Evolutionary conservation across 1,140 invertebrate species (phyloP).

Genomic region (Brachionus manjavacas): DNA sequence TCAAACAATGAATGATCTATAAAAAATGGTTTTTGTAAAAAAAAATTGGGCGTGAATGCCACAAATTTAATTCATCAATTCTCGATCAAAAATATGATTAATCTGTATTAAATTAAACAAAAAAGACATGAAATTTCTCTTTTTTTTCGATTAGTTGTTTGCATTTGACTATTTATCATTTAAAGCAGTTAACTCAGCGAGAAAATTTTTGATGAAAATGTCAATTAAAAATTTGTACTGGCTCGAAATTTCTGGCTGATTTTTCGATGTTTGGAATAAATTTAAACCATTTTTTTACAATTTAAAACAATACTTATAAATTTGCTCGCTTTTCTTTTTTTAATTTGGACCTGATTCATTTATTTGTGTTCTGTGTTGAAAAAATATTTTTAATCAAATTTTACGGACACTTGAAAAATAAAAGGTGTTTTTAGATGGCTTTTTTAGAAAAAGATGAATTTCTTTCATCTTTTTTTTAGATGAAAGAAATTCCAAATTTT

Average conservation of each 20-base stretch:
- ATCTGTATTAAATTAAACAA: neutral
- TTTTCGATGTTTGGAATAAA: neutral
- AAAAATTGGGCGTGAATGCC: neutral
- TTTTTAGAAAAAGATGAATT: no score
- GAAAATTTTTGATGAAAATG: no score
- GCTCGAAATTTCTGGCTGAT: no score
- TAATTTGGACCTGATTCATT: neutral
- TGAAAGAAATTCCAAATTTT: neutral
- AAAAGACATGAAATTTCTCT: neutral
- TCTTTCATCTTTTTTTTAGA: no score
- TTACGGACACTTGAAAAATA: neutral
- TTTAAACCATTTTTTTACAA: neutral
- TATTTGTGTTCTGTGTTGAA: neutral
- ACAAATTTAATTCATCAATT: neutral
- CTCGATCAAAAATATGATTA: neutral
- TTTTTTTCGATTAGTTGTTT: neutral
- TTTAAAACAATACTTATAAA: neutral
- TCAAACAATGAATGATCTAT: neutral
- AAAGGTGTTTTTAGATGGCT: neutral
- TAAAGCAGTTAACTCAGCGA: neutral
- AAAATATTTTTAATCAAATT: neutral
- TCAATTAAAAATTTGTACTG: neutral
- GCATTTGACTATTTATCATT: neutral
- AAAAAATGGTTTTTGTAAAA: neutral
- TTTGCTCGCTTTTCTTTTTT: neutral